Evolutionary conservation across 1,140 invertebrate genomes (phyloP).

Genomic region (Leucophenga varia): DNA sequence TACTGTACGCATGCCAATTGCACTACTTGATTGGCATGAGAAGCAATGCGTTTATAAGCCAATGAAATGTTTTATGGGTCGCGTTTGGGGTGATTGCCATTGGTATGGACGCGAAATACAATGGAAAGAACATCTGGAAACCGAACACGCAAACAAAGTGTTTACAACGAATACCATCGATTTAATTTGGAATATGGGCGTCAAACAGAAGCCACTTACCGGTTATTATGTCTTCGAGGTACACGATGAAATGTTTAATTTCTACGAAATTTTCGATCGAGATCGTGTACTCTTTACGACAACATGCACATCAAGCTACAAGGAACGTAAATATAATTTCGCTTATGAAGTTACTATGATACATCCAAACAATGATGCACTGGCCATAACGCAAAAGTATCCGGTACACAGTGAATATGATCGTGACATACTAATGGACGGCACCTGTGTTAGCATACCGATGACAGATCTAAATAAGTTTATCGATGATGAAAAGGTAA

Average conservation of each 20-base stretch:
- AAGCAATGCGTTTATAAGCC: conserved; percentile 52
- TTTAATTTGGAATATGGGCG: conserved; percentile 42
- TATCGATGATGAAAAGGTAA: conserved; percentile 44
- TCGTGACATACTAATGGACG: conserved; percentile 44
- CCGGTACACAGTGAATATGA: conserved; percentile 53
- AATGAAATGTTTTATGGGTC: conserved; percentile 54
- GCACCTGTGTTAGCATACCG: conserved; percentile 43
- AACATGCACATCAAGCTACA: conserved; percentile 48
- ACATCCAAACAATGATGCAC: conserved; percentile 41
- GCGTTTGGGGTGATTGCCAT: conserved; percentile 49
- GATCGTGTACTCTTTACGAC: conserved; percentile 47
- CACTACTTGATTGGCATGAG: conserved; percentile 47
- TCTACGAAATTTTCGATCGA: conserved; percentile 49
- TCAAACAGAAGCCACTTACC: conserved; percentile 36
- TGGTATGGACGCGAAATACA: conserved; percentile 49
- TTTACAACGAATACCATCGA: conserved; percentile 25
- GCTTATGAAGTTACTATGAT: conserved; percentile 48
- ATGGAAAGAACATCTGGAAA: conserved; percentile 50
- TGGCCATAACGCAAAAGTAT: conserved; percentile 47
- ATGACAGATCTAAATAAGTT: conserved; percentile 39
- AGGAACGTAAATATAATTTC: conserved; percentile 46
- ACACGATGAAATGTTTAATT: conserved; percentile 51
- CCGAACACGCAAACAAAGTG: conserved; percentile 38
- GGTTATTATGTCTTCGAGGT: conserved; percentile 52
- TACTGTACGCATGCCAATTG: conserved; percentile 41